Percentiles rank a stretch among this genome's conserved stretches.
These are phyloP conservation scores for Neoaliturus tenellus DNA, from an alignment of 2,888 invertebrate species.

Conservation along the genomic window DNA sequence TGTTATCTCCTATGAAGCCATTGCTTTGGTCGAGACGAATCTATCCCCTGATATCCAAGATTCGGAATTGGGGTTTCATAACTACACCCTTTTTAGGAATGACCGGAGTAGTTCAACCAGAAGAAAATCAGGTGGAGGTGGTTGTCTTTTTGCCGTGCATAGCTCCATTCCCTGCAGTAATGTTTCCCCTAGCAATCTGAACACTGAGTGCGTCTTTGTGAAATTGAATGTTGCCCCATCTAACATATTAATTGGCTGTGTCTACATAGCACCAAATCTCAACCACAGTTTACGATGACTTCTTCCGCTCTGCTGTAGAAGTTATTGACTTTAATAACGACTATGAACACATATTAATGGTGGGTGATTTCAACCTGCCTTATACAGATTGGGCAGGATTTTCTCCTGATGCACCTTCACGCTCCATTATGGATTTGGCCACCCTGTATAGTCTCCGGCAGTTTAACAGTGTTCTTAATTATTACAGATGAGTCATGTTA, in stretches of 20 bases:
- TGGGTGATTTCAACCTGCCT: constrained; percentile 5
- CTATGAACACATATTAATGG: neutral
- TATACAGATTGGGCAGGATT: neutral
- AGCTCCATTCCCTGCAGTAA: no score
- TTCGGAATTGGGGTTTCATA: no score
- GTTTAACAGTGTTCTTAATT: constrained; percentile 8
- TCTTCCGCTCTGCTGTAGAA: neutral
- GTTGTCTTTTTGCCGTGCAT: no score
- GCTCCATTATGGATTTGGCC: neutral
- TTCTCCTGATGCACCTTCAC: neutral
- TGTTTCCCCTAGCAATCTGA: no score
- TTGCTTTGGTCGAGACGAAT: no score
- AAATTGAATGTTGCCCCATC: no score
- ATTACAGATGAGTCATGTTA: neutral
- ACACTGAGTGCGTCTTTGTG: no score
- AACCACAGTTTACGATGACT: neutral
- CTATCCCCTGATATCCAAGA: no score
- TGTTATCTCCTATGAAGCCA: no score
- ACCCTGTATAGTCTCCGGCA: constrained; percentile 5
- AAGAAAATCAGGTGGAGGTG: no score
- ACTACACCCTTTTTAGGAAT: no score
- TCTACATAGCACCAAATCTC: neutral
- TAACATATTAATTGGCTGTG: constrained; percentile 24
- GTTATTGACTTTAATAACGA: neutral
- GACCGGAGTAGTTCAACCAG: no score